These are phyloP conservation scores for Ochropacha duplaris DNA, from an alignment of 2,888 invertebrate genomes.

Conservation along the genomic window DNA sequence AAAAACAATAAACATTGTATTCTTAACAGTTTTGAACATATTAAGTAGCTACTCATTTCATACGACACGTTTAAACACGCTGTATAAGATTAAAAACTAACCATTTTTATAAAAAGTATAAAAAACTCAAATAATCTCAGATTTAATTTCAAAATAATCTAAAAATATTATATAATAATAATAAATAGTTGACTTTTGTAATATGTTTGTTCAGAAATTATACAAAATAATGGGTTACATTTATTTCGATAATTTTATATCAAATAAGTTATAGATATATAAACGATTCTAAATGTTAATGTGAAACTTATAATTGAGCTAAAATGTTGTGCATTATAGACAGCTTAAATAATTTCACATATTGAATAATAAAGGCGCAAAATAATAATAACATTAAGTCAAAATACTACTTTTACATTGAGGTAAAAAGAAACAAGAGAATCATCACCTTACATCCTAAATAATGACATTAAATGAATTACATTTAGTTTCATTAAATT, in stretches of 20 bases:
- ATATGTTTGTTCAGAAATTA: slow-evolving; percentile 30
- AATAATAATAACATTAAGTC: slow-evolving; percentile 10
- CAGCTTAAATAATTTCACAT: slow-evolving; percentile 43
- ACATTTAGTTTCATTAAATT: slow-evolving; percentile 57
- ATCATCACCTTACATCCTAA: slow-evolving; percentile 44
- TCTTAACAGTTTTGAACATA: slow-evolving; percentile 59
- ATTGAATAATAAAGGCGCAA: neutral
- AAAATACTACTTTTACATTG: slow-evolving; percentile 44
- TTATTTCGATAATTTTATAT: slow-evolving; percentile 9
- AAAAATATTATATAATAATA: slow-evolving; percentile 32
- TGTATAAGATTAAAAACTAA: slow-evolving; percentile 54
- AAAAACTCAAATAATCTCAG: slow-evolving; percentile 76
- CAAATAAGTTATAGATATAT: slow-evolving; percentile 7
- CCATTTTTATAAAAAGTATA: slow-evolving; percentile 65
- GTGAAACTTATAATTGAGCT: slow-evolving; percentile 58
- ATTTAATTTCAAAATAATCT: slow-evolving; percentile 75
- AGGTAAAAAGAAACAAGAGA: slow-evolving; percentile 67
- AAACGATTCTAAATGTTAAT: slow-evolving; percentile 21
- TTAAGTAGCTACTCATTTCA: slow-evolving; percentile 42
- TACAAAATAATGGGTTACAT: slow-evolving; percentile 10
- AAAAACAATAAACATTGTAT: slow-evolving; percentile 34
- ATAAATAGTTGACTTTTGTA: slow-evolving; percentile 50
- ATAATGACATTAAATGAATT: slow-evolving; percentile 67
- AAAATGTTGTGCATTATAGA: slow-evolving; percentile 63
- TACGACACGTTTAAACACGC: slow-evolving; percentile 24